Percentiles rank a stretch among this genome's conserved stretches.
Conservation (phyloP, 2,113 vertebrate genomes). For the Recurvirostra avosetta region DNA sequence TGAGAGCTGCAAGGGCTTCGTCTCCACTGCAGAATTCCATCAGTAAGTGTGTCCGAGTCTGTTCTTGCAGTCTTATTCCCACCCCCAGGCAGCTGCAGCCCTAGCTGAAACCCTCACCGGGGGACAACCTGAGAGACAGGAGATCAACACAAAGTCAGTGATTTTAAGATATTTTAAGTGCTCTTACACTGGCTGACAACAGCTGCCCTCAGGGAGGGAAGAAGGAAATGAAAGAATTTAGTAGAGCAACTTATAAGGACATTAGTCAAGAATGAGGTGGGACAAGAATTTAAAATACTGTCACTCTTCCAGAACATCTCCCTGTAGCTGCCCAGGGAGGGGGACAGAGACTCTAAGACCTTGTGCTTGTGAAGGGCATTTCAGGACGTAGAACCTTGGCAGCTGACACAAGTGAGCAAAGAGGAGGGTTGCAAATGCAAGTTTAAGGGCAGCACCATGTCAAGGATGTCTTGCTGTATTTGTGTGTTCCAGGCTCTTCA, state of each 20-base stretch:
- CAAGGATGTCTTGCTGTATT: not conserved
- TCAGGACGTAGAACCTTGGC: not conserved
- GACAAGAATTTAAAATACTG: not conserved
- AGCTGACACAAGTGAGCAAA: not conserved
- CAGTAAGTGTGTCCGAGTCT: not conserved
- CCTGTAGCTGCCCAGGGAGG: not conserved
- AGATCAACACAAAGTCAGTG: not conserved
- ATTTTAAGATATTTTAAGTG: not conserved
- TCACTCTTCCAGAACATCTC: not conserved
- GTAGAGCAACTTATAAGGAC: not conserved
- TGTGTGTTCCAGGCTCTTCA: slow-evolving; percentile 53
- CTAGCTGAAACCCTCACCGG: not conserved
- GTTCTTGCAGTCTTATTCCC: not conserved
- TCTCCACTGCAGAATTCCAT: slow-evolving; percentile 50
- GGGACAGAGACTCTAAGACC: not conserved
- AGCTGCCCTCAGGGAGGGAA: not conserved
- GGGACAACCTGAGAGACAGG: not conserved
- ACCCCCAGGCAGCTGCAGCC: not conserved
- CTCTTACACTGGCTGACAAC: not conserved
- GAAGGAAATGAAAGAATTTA: not conserved
- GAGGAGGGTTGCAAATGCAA: not conserved
- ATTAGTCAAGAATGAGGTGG: not conserved
- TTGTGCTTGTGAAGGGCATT: not conserved
- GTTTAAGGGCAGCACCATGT: not conserved
- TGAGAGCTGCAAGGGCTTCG: not conserved